Percentiles rank a stretch among this genome's conserved stretches.
These are phyloP conservation scores for Epinotia nisella DNA, from an alignment of 2,888 invertebrate genomes.

Conservation along the genomic window DNA sequence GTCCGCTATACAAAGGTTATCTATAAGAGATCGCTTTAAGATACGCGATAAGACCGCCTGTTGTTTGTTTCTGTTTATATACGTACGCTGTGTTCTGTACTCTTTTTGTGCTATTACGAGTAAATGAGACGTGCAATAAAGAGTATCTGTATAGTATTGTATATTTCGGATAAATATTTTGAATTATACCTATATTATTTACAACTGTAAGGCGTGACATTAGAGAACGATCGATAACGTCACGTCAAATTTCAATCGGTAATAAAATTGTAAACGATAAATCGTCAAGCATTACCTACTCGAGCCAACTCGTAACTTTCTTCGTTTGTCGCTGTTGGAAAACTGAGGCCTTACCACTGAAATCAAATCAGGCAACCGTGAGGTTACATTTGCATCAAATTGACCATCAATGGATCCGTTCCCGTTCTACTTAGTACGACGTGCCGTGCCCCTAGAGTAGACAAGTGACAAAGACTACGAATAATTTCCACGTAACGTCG, in stretches of 20 bases:
- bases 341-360: constrained; percentile 54
- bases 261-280: neutral
- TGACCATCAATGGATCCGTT: constrained; percentile 70
- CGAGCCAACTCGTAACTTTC: neutral
- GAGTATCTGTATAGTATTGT: no score
- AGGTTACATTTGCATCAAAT: constrained; percentile 67
- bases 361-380: constrained; percentile 60
- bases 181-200: neutral
- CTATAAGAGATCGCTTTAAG: no score
- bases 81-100: no score
- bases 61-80: no score
- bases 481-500: constrained; percentile 14
- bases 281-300: neutral
- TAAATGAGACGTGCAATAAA: no score
- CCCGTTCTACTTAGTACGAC: constrained; percentile 64
- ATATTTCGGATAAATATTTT: no score
- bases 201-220: neutral
- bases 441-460: constrained; percentile 52
- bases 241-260: neutral
- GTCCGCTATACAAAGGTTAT: no score
- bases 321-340: constrained; percentile 27
- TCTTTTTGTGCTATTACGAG: no score
- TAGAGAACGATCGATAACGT: constrained; percentile 1
- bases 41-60: no score
- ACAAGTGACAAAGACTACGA: constrained; percentile 55